phyloP scores from a whole-genome alignment of 2,888 invertebrate genomes.

The Crocallis elinguaria region DNA sequence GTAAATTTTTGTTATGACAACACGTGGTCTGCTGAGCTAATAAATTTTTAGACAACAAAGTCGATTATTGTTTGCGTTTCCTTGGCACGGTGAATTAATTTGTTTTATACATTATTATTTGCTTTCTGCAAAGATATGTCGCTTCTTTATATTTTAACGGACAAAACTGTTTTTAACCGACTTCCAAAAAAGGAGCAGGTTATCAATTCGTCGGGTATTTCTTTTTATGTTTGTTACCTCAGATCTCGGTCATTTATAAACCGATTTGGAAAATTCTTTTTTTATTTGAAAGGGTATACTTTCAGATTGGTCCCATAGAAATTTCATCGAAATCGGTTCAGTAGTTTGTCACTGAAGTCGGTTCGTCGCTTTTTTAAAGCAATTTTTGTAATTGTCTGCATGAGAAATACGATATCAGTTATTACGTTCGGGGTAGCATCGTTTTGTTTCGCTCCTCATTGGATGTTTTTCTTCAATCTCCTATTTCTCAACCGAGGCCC shows the following conservation, averaged over 20 bases:
- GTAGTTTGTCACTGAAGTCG: no score
- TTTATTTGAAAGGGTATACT: no score
- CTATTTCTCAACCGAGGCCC: constrained; percentile 36
- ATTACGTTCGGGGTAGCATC: constrained; percentile 35
- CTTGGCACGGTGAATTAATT: constrained; percentile 15
- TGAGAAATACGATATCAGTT: constrained; percentile 41
- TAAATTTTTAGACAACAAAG: constrained; percentile 35
- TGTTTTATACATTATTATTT: constrained; percentile 12
- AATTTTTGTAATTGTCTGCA: no score
- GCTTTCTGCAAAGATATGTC: constrained; percentile 15
- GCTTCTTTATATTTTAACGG: constrained; percentile 19
- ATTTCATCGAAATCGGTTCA: no score
- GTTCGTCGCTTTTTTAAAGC: no score
- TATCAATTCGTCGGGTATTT: no score
- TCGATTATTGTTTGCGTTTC: constrained; percentile 28
- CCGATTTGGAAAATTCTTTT: no score
- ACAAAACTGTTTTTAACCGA: constrained; percentile 19
- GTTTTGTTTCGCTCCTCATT: constrained; percentile 36
- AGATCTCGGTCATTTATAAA: no score
- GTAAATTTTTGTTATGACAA: constrained; percentile 66
- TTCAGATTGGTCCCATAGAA: no score
- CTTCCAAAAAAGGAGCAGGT: no score
- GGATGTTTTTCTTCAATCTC: constrained; percentile 32
- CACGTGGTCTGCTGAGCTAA: constrained; percentile 67
- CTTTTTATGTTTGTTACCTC: no score